Evolutionary conservation across 2,113 vertebrate species (phyloP), one percentile per base, ranked within the genome.

Genomic region (Pituophis catenifer): DNA sequence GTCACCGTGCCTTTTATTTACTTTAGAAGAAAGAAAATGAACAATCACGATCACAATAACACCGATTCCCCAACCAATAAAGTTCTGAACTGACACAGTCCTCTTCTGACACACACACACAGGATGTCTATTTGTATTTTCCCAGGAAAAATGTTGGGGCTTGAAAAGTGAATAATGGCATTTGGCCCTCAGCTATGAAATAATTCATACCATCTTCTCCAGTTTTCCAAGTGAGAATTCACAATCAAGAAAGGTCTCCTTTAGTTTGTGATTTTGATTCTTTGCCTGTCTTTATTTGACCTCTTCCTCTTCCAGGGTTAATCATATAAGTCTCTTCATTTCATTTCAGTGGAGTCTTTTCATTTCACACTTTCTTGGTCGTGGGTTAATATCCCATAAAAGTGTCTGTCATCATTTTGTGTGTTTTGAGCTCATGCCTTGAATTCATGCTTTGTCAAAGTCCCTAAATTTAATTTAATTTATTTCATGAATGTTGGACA

Each of bases 301-400:
- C 89, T 93, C 55, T n/a, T 93, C 48, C 13, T 62, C 21, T 57
- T 93, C 55, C 53, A 44, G 81, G 89, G 92, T 93, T 93, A 93
- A 93, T 93, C 92, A 87, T 86, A 93, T 86, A 87, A 93, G 75
- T 90, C 89, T 93, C 89, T 93, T 93, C 89, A 90, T 90, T 90
- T 93, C 89, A 93, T 81, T 90, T 93, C 92, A 87, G 48, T 44
- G 15, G 53, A 90, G 75, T 70, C 48, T 90, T 93, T 93, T 93
- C 92, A 93, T 90, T 93, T 93, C 89, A 93, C 92, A 90, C 89
- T 87, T 93, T 85, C 92, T 87, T 90, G 92, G 89, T 59, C 70
- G 89, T 62, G 75, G 75, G 75, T 93, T 93, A 93, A 90, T 93
- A 90, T 87, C 81, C 92, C 89, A 93, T 93, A 93, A 93, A 93